Base-by-base conservation (phyloP, 2,797 vertebrate genomes). In the Oryzias sinensis region DNA sequence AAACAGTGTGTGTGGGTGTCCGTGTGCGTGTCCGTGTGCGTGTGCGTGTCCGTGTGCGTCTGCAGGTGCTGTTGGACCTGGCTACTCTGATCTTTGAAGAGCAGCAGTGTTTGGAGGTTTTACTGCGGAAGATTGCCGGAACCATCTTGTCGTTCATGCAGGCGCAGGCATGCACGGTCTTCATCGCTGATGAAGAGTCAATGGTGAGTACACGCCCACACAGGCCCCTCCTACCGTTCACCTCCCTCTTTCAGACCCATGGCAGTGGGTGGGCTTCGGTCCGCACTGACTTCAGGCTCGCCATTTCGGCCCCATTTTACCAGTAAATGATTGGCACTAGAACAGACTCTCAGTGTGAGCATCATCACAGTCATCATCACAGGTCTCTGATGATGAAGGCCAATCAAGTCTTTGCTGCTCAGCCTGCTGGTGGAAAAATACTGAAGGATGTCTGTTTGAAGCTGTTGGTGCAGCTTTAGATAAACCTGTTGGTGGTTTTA, bases 91-190 rank as follows among this genome's bases (percentile, higher is more conserved):
- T 98, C 82, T 97, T 98, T 64, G 97, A 99, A 84, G 96, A 99
- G 81, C 97, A 99, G 56, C 96, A 97, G 70, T 95, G 94, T 43
- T 70, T 99, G 81, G 96, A 98, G 82, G 94, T 97, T 17, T 90
- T 98, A 47, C 87, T 99, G 82, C 95, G 93, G 89, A 98, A 96
- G 87, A 97, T 98, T 15, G 93, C 95, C 9, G 96, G 94, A 59
- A 98, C 94, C 16, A 98, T 98, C 78, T 88, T 98, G 77, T 96
- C 97, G 44, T 98, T 99, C 81, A 98, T 99, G 95, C 96, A 97
- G 80, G 94, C 96, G 55, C 95, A 97, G 86, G 93, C 91, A 46
- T 98, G 97, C 63, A 96, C 96, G 0, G 93, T 99, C 66, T 98
- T 98, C 87, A 96, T 95, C 7, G 92, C 95, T 53, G 94, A 96